Percentiles rank a stretch among this genome's conserved stretches.
These are phyloP conservation scores for Psammodynastes pulverulentus DNA, from an alignment of 2,113 vertebrate species.

Conservation along the genomic window DNA sequence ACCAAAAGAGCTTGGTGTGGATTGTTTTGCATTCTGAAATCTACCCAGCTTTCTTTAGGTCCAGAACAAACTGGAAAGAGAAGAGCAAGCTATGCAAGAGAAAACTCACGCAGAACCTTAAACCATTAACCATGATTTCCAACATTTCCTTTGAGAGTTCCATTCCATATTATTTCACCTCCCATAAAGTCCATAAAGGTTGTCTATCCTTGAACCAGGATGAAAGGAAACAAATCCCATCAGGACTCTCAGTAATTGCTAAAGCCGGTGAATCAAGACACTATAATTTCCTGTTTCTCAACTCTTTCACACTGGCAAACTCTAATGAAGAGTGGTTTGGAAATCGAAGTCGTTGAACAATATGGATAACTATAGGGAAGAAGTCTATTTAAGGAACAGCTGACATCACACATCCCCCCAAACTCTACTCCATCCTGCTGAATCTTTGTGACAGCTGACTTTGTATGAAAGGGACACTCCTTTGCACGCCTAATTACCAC, in stretches of 20 bases:
- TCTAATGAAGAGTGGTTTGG: background rate
- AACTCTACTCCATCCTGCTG: background rate
- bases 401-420: background rate
- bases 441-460: background rate
- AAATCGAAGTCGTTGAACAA: background rate
- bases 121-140: background rate
- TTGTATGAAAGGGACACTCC: slow-evolving; percentile 4
- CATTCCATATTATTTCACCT: background rate
- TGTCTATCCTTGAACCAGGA: background rate
- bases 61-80: background rate
- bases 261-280: background rate
- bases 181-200: background rate
- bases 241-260: background rate
- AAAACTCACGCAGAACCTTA: background rate
- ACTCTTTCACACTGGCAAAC: background rate
- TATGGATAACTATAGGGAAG: background rate
- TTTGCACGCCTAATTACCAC: background rate
- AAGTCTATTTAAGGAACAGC: background rate
- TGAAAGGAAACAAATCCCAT: background rate
- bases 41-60: background rate
- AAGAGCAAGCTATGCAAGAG: background rate
- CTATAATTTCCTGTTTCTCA: background rate
- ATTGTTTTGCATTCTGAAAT: background rate
- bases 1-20: background rate
- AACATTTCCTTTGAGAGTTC: background rate